Evolutionary conservation across 1,140 invertebrate species (phyloP).

Genomic region (Chrysoperla carnea): DNA sequence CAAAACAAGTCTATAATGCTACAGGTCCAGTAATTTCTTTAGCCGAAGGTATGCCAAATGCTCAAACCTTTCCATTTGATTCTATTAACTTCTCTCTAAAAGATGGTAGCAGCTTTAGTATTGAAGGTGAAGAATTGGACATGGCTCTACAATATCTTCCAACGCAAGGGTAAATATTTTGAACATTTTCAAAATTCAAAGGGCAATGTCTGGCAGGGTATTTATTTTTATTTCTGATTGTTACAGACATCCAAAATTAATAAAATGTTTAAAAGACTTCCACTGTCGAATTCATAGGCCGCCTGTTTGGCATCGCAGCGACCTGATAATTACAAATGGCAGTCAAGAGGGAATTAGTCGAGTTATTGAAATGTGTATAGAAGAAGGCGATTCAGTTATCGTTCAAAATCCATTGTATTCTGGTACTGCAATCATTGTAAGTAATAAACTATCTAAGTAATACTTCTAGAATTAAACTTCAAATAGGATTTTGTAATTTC

Average conservation of each 20-base stretch:
- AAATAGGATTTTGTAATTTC: not conserved
- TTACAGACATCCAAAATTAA: conserved; percentile 34
- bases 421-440: conserved; percentile 47
- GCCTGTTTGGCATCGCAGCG: conserved; percentile 36
- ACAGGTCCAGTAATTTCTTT: conserved; percentile 48
- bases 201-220: not conserved
- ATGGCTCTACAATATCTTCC: conserved; percentile 55
- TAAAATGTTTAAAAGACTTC: conserved; percentile 41
- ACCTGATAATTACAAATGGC: conserved; percentile 49
- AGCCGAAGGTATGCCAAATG: conserved; percentile 62
- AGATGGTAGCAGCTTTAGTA: conserved; percentile 32
- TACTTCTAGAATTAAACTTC: not conserved
- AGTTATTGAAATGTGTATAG: conserved; percentile 43
- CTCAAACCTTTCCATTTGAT: conserved; percentile 52
- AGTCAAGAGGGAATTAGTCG: conserved; percentile 62
- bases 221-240: conserved; percentile 7
- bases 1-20: conserved; percentile 41
- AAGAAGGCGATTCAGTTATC: conserved; percentile 48
- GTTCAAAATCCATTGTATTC: conserved; percentile 51
- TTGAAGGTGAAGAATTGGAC: conserved; percentile 37
- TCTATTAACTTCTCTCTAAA: conserved; percentile 41
- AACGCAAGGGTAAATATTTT: conserved; percentile 38
- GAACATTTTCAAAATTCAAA: not conserved
- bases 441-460: conserved; percentile 20
- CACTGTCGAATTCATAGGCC: conserved; percentile 45